Conservation (phyloP, 2,113 vertebrate species). For the Nycticorax nycticorax region DNA sequence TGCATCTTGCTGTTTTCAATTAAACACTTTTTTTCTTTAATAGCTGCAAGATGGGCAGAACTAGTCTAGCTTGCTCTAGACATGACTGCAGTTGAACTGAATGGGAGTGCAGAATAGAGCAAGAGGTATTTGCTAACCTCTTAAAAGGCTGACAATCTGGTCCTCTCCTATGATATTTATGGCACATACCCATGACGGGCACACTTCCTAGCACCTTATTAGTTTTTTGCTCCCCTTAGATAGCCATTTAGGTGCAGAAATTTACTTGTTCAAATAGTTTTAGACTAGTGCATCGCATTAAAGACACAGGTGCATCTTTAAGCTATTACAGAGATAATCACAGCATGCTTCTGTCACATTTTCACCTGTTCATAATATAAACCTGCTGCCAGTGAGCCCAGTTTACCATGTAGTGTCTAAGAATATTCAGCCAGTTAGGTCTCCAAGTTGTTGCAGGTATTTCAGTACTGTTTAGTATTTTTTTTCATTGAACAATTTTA, state of each 20-base stretch:
- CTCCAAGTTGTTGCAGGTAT: not conserved
- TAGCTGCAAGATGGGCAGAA: constrained; percentile 44
- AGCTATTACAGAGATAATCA: not conserved
- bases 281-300: not conserved
- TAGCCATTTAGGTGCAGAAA: not conserved
- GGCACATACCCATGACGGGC: not conserved
- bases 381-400: not conserved
- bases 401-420: not conserved
- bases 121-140: not conserved
- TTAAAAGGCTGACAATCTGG: not conserved
- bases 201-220: not conserved
- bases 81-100: not conserved
- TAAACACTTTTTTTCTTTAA: constrained; percentile 10
- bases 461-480: not conserved
- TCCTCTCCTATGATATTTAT: not conserved
- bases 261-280: not conserved
- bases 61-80: constrained; percentile 37
- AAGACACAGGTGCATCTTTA: not conserved
- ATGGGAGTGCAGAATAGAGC: not conserved
- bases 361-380: constrained; percentile 4
- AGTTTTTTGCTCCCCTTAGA: not conserved
- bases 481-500: not conserved
- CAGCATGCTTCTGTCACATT: not conserved
- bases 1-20: constrained; percentile 61
- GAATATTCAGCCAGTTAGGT: not conserved